Evolutionary conservation across 2,888 invertebrate genomes (phyloP), one percentile per base, ranked within the genome.

Genomic region (Phortica magna): DNA sequence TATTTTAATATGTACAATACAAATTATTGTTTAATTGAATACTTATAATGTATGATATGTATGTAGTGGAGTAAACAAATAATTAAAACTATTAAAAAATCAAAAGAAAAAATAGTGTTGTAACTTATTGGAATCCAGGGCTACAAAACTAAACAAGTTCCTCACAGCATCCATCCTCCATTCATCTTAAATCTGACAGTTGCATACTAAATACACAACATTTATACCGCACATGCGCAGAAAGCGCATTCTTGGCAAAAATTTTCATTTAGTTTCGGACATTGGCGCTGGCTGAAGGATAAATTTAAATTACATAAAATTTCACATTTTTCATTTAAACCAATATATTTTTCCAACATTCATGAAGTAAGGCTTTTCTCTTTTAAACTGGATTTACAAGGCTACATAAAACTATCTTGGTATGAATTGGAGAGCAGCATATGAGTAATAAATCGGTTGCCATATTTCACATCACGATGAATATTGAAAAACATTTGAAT

Each of bases 401-500:
- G 31, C 31, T 31, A 4, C 5, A 31, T 2, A 17, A 55, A 55
- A 55, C 39, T 64, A 55, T 67, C 67, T 79, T 79, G 75, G 42
- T 53, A 75, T 48, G 42, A 7, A 22, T 2, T 19, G 59, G 4
- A n/a, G 17, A 59, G 17, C 17, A 0, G 17, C 19, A 48, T 70
- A 43, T 6, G 22, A 19, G 48, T 70, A 9, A 42, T 19, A 22
- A 17, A 48, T 48, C 14, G 17, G 17, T 14, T 42, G 9, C 70
- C 80, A 77, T 77, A 77, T 80, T 61, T 22, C 19, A 61, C 61
- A 17, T 61, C 17, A 61, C 61, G 19, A 61, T 61, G 22, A 6
- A 5, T 22, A 61, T 61, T 55, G 17, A 55, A 55, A 55, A 17
- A 5, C 14, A 55, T 55, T 55, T 55, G 17, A 17, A 14, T 17